Evolutionary conservation across 1,140 invertebrate species (phyloP).

Genomic region (Lutraria rhynchaena): DNA sequence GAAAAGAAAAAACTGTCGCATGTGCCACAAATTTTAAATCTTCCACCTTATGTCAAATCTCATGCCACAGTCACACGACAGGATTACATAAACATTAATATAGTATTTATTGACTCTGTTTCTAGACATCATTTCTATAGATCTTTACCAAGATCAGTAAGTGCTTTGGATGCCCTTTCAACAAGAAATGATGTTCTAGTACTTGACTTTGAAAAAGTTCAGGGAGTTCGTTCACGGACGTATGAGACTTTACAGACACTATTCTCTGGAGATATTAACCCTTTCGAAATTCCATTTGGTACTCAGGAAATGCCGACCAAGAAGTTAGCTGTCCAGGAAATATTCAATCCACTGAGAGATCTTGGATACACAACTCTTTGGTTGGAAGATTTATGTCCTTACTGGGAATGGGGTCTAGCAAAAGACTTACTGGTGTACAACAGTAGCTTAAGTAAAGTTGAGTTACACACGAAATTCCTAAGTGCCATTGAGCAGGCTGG

Average conservation of each 20-base stretch:
- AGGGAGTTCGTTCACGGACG: slow-evolving; percentile 77
- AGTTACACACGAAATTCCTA: slow-evolving; percentile 65
- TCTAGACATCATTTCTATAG: slow-evolving; percentile 79
- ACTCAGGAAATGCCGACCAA: slow-evolving; percentile 69
- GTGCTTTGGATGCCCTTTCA: slow-evolving; percentile 48
- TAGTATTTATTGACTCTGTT: slow-evolving; percentile 79
- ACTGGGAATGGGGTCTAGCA: slow-evolving; percentile 79
- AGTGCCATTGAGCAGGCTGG: slow-evolving; percentile 54
- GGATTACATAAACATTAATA: slow-evolving; percentile 73
- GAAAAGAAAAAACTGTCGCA: slow-evolving; percentile 40
- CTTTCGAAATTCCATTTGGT: slow-evolving; percentile 73
- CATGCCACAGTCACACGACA: not conserved
- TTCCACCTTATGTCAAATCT: slow-evolving; percentile 62
- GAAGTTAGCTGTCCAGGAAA: slow-evolving; percentile 67
- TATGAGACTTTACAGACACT: slow-evolving; percentile 76
- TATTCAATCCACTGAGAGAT: slow-evolving; percentile 69
- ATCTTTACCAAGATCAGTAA: slow-evolving; percentile 74
- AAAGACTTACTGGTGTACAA: slow-evolving; percentile 77
- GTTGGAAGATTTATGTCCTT: slow-evolving; percentile 80
- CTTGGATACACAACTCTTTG: slow-evolving; percentile 76
- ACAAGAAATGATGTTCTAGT: slow-evolving; percentile 47
- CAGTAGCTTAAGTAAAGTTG: slow-evolving; percentile 56
- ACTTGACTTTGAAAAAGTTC: slow-evolving; percentile 78
- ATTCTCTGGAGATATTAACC: slow-evolving; percentile 71
- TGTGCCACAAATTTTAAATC: slow-evolving; percentile 63